Evolutionary conservation across 2,888 invertebrate species (phyloP), one percentile per base, ranked within the genome.

Genomic region (Heliconius charithonia): DNA sequence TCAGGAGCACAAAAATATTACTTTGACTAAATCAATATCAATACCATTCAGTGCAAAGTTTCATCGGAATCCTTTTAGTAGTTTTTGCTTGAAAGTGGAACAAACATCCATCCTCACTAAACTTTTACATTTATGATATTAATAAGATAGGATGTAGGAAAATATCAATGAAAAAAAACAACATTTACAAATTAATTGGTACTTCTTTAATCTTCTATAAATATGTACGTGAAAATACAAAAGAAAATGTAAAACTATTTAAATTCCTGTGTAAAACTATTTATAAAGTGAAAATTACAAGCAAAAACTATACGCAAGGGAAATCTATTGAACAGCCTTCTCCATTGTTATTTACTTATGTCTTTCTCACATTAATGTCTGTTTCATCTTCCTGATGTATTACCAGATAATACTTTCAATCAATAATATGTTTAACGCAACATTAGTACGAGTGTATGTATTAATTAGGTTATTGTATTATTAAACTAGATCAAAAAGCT

Each of bases 311-410:
- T 25, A 65, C 45, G 19, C 63, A 77, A 71, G 79, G 37, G 77
- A 80, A 77, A 71, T 70, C 70, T 70, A 79, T 79, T 66, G 72
- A 77, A 72, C 10, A 25, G 45, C 51, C 59, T 37, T 67, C 27
- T 37, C 51, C 32, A 77, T 74, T 77, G 77, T 75, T 76, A 19
- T 67, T 27, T 66, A 77, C 74, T 72, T 70, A 70, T 75, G 71
- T 75, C 37, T 77, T 80, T 77, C 77, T 75, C 80, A 80, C 65
- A 27, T 71, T 27, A 32, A 63, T 77, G 74, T 65, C n/a, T 41
- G 16, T 51, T 78, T 75, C 41, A 80, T 80, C 71, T 80, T 74
- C 75, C 69, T 63, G 29, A 67, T 37, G 66, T 66, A 25, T 27
- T 63, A 74, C 1, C 45, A 65, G 63, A 29, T 56, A 16, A 16